Evolutionary conservation across 2,113 vertebrate genomes (phyloP).

Genomic region (Fregetta grallaria): DNA sequence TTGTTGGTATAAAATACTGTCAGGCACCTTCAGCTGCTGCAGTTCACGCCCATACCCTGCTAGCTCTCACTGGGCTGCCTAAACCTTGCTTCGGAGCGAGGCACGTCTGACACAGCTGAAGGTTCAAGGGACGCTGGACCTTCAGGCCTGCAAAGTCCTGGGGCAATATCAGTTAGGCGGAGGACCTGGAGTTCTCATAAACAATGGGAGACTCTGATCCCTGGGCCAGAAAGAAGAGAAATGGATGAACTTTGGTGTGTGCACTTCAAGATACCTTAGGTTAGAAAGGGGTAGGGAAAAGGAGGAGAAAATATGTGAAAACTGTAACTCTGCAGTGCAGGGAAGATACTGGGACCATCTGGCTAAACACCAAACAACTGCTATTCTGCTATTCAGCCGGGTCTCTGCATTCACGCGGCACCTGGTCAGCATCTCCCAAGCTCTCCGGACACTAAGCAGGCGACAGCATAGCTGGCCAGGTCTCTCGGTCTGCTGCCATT

Average conservation of each 20-base stretch:
- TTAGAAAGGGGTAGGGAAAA: not conserved
- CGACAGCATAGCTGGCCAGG: not conserved
- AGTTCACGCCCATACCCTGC: not conserved
- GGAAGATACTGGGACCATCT: not conserved
- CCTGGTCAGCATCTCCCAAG: not conserved
- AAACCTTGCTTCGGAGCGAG: not conserved
- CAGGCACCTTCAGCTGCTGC: not conserved
- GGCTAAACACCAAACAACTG: not conserved
- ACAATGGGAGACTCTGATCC: not conserved
- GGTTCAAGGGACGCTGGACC: not conserved
- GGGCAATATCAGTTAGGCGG: not conserved
- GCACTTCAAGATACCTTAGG: not conserved
- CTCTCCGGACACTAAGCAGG: not conserved
- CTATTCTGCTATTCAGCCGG: fast-evolving
- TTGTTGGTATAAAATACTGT: not conserved
- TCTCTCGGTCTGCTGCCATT: not conserved
- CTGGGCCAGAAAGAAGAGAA: not conserved
- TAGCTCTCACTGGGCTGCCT: not conserved
- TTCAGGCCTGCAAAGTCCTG: not conserved
- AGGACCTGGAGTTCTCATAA: not conserved
- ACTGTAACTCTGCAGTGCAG: not conserved
- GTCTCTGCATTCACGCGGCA: not conserved
- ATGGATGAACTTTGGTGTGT: not conserved
- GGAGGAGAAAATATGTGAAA: not conserved
- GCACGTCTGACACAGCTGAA: not conserved